Base-by-base conservation (phyloP, 2,797 vertebrate species). In the Sebastolobus altivelis region DNA sequence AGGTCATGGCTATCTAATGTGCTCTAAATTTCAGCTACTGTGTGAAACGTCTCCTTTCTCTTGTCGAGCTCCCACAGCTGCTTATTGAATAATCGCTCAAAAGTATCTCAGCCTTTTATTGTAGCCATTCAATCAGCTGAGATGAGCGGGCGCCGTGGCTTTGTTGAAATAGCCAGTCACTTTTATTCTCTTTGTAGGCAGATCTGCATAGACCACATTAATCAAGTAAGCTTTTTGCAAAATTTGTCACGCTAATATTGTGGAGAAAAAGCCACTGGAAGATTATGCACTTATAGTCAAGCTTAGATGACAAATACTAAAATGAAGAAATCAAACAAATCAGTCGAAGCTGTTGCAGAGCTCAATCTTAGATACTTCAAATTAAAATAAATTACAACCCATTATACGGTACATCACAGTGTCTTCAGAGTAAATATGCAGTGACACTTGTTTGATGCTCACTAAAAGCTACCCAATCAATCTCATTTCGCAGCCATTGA, bases 51-150 rank as follows among this genome's bases (percentile, higher is more conserved):
- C 81, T 87, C 77, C 80, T 78, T 86, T 83, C 72, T 83, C 75
- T 80, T 86, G 82, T 77, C 59, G 79, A 82, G 78, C 81, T 77
- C 78, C 70, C 76, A 58, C 84, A 78, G 87, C 77, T 85, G 80
- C 75, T 92, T 92, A 93, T 90, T 91, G 83, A 94, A 92, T 90
- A 88, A 91, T 92, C 82, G 3, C 84, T 93, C 88, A 91, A 91
- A 91, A 87, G 80, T 85, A 89, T 79, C 85, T 60, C 79, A 13
- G 83, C 63, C 83, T 89, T 88, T 93, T 90, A 93, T 92, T 87
- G 82, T 77, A 43, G 38, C 81, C 72, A 56, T 88, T 92, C 86
- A 92, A 86, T 93, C 88, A 86, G 76, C 55, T 12, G 72, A 69
- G 86, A 88, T 73, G 85, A 88, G 80, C 84, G 22, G 75, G 33